phyloP scores from a whole-genome alignment of 1,140 invertebrate genomes.

The Caenorhabditis inopinata region DNA sequence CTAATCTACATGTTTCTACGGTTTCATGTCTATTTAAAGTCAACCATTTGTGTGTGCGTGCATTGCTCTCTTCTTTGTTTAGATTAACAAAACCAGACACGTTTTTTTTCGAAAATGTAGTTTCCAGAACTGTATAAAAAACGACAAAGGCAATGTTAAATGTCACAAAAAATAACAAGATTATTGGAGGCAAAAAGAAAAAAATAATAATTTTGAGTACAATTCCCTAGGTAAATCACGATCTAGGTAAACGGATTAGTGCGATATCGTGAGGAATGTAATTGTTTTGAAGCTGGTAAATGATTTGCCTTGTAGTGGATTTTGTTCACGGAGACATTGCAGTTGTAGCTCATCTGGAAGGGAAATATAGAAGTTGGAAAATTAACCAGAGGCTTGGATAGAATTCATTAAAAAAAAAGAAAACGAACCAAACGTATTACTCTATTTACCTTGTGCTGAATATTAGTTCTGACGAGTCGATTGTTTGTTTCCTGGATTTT shows the following conservation, averaged over 20 bases:
- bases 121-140: conserved; percentile 14
- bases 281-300: not conserved
- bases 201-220: too few species aligned
- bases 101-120: not conserved
- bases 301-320: conserved; percentile 30
- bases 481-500: conserved; percentile 84
- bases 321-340: not conserved
- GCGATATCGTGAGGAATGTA: not conserved
- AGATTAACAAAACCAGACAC: not conserved
- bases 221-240: not conserved
- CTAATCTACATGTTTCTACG: not conserved
- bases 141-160: not conserved
- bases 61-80: not conserved
- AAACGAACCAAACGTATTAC: too few species aligned
- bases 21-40: not conserved
- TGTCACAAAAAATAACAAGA: not conserved
- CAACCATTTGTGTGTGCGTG: not conserved
- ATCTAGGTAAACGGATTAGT: not conserved
- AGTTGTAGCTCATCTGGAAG: conserved; percentile 32
- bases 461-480: conserved; percentile 88
- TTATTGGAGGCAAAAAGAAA: not conserved
- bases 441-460: conserved; percentile 88
- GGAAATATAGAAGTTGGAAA: too few species aligned
- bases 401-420: too few species aligned
- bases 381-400: too few species aligned